Evolutionary conservation across 1,140 invertebrate genomes (phyloP), one percentile per base, ranked within the genome.

Genomic region (Nebria ingens): DNA sequence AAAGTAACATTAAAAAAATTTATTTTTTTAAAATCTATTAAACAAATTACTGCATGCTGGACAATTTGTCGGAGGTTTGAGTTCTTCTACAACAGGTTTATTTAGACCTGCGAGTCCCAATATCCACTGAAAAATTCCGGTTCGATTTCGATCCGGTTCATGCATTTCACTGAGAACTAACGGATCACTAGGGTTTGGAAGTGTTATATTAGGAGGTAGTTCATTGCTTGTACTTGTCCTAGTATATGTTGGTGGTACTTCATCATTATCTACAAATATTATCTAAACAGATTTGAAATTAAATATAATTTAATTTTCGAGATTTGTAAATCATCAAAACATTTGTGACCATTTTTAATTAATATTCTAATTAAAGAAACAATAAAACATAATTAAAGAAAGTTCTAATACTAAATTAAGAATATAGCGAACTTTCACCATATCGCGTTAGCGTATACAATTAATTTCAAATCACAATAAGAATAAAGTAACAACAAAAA

Each of bases 1-100:
- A 56, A 61, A 61, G 52, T 50, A 59, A 51, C n/a, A 40, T 55
- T 38, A 53, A 38, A 62, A 52, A 56, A 54, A 50, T 51, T 42
- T 21, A 61, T 53, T 17, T 50, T 19, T 34, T 25, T 19, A 25
- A 56, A 56, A 21, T 49, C 49, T 40, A 25, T 22, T 34, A 21
- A 58, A 17, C 23, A 56, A 12, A n/a, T n/a, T 55, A 54, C 53
- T 45, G 51, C 57, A 58, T 12, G 15, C 9, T 4, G 51, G 42
- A 55, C 57, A 58, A 51, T 58, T 50, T 21, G 25, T 38, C 1
- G 53, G 53, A 29, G 50, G 49, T 17, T 25, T 21, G 25, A 25
- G 15, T 20, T 15, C 17, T 12, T 21, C 2, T 49, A 51, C 19
- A 22, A n/a, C 20, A 45, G 40, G 40, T 11, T 9, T 45, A 17